These are phyloP conservation scores for Babyrousa celebensis DNA, from an alignment of 2,797 vertebrate species.

Conservation along the genomic window DNA sequence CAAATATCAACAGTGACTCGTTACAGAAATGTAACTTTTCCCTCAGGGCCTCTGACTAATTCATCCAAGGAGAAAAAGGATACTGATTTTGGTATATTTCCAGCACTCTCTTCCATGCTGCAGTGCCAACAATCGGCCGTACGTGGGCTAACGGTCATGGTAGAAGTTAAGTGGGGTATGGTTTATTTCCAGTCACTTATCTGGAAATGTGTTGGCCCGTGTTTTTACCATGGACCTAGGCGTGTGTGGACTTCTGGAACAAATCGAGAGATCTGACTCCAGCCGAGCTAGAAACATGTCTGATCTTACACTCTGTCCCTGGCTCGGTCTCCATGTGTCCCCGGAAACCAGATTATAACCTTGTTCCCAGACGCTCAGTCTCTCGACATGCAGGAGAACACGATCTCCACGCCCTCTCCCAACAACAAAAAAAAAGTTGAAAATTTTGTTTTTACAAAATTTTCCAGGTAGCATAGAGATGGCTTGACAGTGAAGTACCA, in stretches of 20 bases:
- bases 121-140: background rate
- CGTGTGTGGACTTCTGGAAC: background rate
- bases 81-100: background rate
- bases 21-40: background rate
- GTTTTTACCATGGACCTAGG: background rate
- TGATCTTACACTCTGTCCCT: background rate
- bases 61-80: background rate
- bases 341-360: background rate
- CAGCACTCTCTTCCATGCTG: background rate
- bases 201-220: background rate
- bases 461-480: background rate
- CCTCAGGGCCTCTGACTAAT: background rate
- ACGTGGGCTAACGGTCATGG: background rate
- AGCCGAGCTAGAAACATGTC: background rate
- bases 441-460: background rate
- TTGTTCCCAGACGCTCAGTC: background rate
- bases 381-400: background rate
- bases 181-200: background rate
- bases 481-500: slow-evolving; percentile 11
- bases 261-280: background rate
- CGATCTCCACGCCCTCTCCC: background rate
- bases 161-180: background rate
- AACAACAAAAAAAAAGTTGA: background rate
- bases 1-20: background rate
- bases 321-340: too few species aligned